These are phyloP conservation scores for Montipora foliosa DNA, from an alignment of 64 coral and sea anemone genomes.

Conservation along the genomic window DNA sequence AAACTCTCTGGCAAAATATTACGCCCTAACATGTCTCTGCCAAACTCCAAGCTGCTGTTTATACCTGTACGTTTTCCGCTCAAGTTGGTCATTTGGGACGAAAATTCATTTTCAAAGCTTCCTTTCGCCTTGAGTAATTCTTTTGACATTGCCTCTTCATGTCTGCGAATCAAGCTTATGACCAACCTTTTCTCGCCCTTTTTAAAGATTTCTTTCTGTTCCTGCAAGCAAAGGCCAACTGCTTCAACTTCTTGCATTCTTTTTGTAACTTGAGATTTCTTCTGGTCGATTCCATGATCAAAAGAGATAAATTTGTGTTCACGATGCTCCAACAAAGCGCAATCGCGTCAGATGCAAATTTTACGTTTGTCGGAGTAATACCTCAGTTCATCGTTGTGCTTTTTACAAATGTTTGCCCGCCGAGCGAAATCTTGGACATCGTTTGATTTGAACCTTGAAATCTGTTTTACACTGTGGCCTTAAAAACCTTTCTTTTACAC, in stretches of 20 bases:
- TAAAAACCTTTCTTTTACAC: not conserved
- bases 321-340: conserved; percentile 30
- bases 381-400: conserved; percentile 33
- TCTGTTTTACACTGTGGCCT: not conserved
- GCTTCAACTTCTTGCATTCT: conserved; percentile 9
- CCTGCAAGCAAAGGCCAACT: not conserved
- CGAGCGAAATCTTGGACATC: not conserved
- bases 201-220: not conserved
- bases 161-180: not conserved
- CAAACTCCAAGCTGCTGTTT: conserved; percentile 27
- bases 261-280: not conserved
- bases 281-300: not conserved
- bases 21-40: not conserved
- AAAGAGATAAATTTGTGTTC: not conserved
- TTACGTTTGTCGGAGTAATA: conserved; percentile 17
- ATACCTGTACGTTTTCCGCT: not conserved
- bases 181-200: not conserved
- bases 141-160: not conserved
- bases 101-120: not conserved
- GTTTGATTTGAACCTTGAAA: conserved; percentile 6
- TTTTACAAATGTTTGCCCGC: not conserved
- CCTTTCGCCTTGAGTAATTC: not conserved
- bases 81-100: not conserved
- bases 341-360: conserved; percentile 28
- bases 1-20: not conserved